Percentiles rank a stretch among this genome's conserved stretches.
phyloP scores from a whole-genome alignment of 92 coral and sea anemone species.

The Diadumene lineata region DNA sequence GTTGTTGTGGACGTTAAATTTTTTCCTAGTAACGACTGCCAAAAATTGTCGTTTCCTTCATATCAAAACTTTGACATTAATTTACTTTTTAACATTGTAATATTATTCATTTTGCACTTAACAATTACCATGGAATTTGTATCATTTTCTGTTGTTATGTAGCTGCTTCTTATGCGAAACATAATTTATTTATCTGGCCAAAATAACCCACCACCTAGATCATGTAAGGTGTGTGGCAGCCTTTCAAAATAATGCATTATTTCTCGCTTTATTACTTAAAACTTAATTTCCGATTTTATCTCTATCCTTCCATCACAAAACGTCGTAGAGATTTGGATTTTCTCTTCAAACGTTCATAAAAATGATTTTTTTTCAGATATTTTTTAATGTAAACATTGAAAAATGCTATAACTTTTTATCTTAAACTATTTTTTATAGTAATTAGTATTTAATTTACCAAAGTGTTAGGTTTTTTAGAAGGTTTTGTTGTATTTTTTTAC shows the following conservation, averaged over 20 bases:
- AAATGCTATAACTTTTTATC: background rate
- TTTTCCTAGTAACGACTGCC: constrained; percentile 2
- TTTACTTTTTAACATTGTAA: background rate
- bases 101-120: background rate
- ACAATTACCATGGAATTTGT: background rate
- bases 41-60: background rate
- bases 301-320: too few relatives aligned
- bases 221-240: constrained; percentile 10
- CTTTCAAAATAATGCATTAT: background rate
- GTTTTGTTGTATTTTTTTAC: too few relatives aligned
- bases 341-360: too few relatives aligned
- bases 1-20: constrained; percentile 7
- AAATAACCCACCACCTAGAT: background rate
- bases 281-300: background rate
- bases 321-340: background rate
- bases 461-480: too few relatives aligned
- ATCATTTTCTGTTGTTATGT: background rate
- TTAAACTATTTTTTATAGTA: background rate
- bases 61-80: background rate
- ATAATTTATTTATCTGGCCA: constrained; percentile 9
- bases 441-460: too few relatives aligned
- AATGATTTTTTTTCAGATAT: background rate
- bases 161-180: background rate
- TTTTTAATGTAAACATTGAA: too few relatives aligned
- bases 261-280: background rate